Percentiles rank a stretch among this genome's conserved stretches.
phyloP scores from a whole-genome alignment of 2,888 invertebrate genomes.

The Adineta ricciae region DNA sequence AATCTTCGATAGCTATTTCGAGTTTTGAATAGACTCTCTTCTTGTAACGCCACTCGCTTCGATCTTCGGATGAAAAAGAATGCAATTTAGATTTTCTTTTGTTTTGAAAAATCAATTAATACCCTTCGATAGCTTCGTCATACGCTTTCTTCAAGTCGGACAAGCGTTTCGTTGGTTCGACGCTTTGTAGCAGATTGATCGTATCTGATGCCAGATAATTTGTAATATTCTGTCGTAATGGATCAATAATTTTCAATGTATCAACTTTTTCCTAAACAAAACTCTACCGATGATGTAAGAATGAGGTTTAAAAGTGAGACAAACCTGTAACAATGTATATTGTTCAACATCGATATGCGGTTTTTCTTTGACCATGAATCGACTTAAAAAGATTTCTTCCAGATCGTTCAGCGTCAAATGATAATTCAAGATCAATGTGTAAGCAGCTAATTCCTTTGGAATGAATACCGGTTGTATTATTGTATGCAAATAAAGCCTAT shows the following conservation, averaged over 20 bases:
- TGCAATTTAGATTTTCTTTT: too few species aligned
- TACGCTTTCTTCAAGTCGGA: constrained; percentile 48
- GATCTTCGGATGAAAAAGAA: constrained; percentile 38
- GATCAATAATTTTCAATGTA: constrained; percentile 34
- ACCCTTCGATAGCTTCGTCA: constrained; percentile 48
- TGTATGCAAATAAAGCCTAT: constrained; percentile 45
- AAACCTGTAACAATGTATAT: constrained; percentile 43
- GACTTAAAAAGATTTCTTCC: constrained; percentile 46
- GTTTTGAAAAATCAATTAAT: neutral
- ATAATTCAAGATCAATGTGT: constrained; percentile 44
- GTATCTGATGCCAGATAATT: constrained; percentile 31
- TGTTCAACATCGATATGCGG: constrained; percentile 47
- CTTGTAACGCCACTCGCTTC: constrained; percentile 41
- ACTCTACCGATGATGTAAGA: neutral
- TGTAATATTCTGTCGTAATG: constrained; percentile 32
- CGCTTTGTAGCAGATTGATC: constrained; percentile 28
- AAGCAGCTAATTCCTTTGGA: constrained; percentile 44
- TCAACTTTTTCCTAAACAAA: constrained; percentile 41
- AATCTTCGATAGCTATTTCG: constrained; percentile 45
- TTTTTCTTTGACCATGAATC: constrained; percentile 47
- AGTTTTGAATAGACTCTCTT: constrained; percentile 42
- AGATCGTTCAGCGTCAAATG: constrained; percentile 41
- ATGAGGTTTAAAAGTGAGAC: neutral
- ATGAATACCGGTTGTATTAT: constrained; percentile 40
- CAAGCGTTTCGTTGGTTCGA: constrained; percentile 42